Evolutionary conservation across 2,888 invertebrate species (phyloP).

Genomic region (Oscheius sp.): DNA sequence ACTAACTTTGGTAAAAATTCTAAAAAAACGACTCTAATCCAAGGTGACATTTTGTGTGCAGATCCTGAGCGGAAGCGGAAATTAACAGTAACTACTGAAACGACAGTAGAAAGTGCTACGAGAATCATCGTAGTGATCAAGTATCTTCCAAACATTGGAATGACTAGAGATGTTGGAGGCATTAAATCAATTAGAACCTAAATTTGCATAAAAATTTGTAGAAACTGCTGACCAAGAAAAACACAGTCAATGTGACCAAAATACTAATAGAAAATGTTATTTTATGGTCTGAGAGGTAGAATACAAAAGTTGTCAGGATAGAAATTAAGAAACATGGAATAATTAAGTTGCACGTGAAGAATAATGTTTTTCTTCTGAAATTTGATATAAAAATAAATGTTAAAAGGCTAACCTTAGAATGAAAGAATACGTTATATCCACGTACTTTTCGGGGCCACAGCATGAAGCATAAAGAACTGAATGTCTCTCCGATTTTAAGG

Average conservation of each 20-base stretch:
- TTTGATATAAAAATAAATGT: neutral
- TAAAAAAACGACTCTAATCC: constrained; percentile 67
- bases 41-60: constrained; percentile 69
- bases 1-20: constrained; percentile 64
- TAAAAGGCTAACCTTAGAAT: constrained; percentile 44
- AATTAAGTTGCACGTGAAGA: constrained; percentile 69
- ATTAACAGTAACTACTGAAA: constrained; percentile 68
- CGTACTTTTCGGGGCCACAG: constrained; percentile 70
- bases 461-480: constrained; percentile 68
- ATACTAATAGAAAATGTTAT: constrained; percentile 70
- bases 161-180: constrained; percentile 69
- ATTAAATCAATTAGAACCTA: constrained; percentile 68
- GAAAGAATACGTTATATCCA: constrained; percentile 69
- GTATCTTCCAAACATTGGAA: constrained; percentile 71
- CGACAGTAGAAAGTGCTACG: constrained; percentile 65
- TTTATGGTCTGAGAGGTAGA: constrained; percentile 70
- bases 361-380: constrained; percentile 66
- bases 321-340: constrained; percentile 70
- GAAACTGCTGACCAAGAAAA: constrained; percentile 69
- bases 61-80: constrained; percentile 68
- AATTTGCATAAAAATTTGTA: neutral
- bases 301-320: constrained; percentile 70
- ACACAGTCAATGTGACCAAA: constrained; percentile 70
- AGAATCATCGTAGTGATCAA: constrained; percentile 70
- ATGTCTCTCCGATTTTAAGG: constrained; percentile 65